phyloP scores from a whole-genome alignment of 2,113 vertebrate species.

The Syrmaticus mikado region DNA sequence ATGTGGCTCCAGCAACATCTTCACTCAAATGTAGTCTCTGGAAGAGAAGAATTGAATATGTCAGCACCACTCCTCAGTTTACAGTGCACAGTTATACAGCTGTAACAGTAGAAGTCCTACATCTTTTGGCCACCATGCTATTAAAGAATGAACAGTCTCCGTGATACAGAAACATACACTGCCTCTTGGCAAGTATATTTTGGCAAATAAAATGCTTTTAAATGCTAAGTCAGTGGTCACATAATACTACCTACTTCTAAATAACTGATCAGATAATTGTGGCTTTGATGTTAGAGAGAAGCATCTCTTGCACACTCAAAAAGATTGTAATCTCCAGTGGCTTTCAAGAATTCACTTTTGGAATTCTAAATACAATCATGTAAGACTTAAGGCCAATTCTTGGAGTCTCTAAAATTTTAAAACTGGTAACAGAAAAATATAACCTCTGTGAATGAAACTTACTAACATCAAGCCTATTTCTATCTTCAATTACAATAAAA shows the following conservation, averaged over 20 bases:
- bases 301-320: neutral
- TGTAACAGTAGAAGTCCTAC: neutral
- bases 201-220: neutral
- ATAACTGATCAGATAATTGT: neutral
- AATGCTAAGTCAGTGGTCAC: neutral
- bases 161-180: neutral
- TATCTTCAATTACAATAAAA: conserved; percentile 7
- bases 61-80: neutral
- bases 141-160: neutral
- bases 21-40: conserved; percentile 96
- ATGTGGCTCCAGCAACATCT: conserved; percentile 97
- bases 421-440: neutral
- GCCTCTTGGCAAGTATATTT: neutral
- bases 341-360: neutral
- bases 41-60: conserved; percentile 42
- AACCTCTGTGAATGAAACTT: neutral
- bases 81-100: neutral
- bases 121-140: neutral
- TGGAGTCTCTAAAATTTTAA: neutral
- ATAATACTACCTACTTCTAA: neutral
- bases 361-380: neutral
- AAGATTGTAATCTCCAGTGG: neutral
- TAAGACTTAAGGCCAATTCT: neutral
- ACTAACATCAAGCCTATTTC: neutral
- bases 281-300: neutral